Conservation (phyloP, 1,140 invertebrate genomes). For the Anastrepha ludens region DNA sequence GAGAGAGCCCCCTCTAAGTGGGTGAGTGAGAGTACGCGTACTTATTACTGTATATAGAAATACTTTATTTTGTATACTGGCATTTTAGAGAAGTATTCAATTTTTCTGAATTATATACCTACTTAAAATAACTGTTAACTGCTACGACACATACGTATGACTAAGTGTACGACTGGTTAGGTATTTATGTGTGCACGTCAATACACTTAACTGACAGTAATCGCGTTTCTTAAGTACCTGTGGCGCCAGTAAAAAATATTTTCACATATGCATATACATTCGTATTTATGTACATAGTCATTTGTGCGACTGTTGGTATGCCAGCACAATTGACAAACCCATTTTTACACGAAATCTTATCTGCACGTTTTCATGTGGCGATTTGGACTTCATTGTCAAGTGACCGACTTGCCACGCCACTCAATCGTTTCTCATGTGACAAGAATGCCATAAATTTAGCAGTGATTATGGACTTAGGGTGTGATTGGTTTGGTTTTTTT, state of each 20-base stretch:
- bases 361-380: background rate
- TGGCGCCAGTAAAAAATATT: slow-evolving; percentile 34
- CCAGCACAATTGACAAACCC: background rate
- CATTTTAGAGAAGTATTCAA: no score
- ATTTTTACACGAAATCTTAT: slow-evolving; percentile 42
- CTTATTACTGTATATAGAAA: no score
- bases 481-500: background rate
- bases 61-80: no score
- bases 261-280: background rate
- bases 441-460: slow-evolving; percentile 16
- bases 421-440: slow-evolving; percentile 31
- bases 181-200: slow-evolving; percentile 18
- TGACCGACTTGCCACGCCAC: slow-evolving; percentile 20
- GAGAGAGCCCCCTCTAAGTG: no score
- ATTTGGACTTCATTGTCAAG: slow-evolving; percentile 19
- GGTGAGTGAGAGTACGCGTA: no score
- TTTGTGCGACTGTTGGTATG: background rate
- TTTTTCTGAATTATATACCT: no score
- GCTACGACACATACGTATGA: background rate
- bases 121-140: background rate
- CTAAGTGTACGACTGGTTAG: background rate
- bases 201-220: slow-evolving; percentile 47
- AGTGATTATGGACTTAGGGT: slow-evolving; percentile 1
- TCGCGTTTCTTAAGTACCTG: slow-evolving; percentile 37
- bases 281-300: background rate